These are phyloP conservation scores for Tachysurus fulvidraco DNA, from an alignment of 2,113 vertebrate species.

Conservation along the genomic window DNA sequence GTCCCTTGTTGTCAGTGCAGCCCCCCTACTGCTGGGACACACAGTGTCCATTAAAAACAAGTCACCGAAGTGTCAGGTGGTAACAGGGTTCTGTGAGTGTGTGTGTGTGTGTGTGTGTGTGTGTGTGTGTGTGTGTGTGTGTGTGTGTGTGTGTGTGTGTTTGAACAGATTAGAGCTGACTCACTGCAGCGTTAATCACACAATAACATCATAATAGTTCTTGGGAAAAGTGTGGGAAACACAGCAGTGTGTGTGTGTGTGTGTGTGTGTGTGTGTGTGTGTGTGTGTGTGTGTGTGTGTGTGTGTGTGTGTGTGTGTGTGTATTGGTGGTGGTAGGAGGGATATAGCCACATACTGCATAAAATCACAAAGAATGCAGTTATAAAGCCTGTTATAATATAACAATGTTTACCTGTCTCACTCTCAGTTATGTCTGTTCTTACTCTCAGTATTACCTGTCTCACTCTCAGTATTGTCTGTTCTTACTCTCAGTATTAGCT, in stretches of 20 bases:
- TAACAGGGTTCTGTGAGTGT: background rate
- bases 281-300: background rate
- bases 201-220: conserved; percentile 22
- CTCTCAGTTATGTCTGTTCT: too few species aligned
- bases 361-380: background rate
- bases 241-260: background rate
- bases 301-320: too few species aligned
- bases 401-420: too few species aligned
- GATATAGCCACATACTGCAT: background rate
- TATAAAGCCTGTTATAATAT: background rate
- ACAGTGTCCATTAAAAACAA: conserved; percentile 69
- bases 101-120: conserved; percentile 12
- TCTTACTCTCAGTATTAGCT: too few species aligned
- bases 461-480: too few species aligned
- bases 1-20: conserved; percentile 27
- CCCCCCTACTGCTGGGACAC: conserved; percentile 61
- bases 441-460: too few species aligned
- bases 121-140: conserved; percentile 19
- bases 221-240: conserved; percentile 32
- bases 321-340: background rate
- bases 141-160: conserved; percentile 45
- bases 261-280: background rate
- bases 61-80: conserved; percentile 37
- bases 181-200: conserved; percentile 16
- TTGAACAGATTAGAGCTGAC: conserved; percentile 42